Evolutionary conservation across 1,140 invertebrate genomes (phyloP), one percentile per base, ranked within the genome.

Genomic region (Calephelis nemesis): DNA sequence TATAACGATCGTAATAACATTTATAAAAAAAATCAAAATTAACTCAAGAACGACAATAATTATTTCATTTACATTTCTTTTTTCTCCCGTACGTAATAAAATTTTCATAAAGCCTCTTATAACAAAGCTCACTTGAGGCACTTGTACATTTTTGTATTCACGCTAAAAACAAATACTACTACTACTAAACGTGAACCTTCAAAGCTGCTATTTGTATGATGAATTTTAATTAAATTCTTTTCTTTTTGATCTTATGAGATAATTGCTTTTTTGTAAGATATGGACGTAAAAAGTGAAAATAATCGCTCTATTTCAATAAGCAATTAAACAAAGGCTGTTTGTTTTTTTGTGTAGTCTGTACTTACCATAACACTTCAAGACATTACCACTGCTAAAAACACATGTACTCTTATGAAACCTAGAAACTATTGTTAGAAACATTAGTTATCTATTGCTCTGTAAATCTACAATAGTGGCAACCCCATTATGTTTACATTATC

Each of bases 141-240:
- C 12, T 60, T 40, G 30, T 60, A 60, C 58, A 40, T 12, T 39
- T 60, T 60, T 60, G 58, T 40, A 60, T 42, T 60, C 58, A 12
- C 12, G 30, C 58, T 60, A 60, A 60, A n/a, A 40, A 12, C 58
- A 60, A 60, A 60, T 40, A 40, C 58, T 30, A 60, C 30, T 42
- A 40, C 12, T 54, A 58, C 64, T 50, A 64, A 62, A 63, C 67
- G 50, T 68, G 19, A 47, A 64, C 54, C 42, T 54, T 64, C 62
- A 69, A 69, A 64, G 52, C 66, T 40, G 68, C 30, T 45, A 47
- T 69, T 69, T 69, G 52, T 40, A 48, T 47, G 45, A 45, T 19
- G 52, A 63, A 48, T 52, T 69, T 54, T 40, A 68, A 62, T 68
- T 62, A 50, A 68, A 68, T 42, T 68, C 60, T 63, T 49, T 63